Evolutionary conservation across 2,888 invertebrate genomes (phyloP).

Genomic region (Morinoia aosen): DNA sequence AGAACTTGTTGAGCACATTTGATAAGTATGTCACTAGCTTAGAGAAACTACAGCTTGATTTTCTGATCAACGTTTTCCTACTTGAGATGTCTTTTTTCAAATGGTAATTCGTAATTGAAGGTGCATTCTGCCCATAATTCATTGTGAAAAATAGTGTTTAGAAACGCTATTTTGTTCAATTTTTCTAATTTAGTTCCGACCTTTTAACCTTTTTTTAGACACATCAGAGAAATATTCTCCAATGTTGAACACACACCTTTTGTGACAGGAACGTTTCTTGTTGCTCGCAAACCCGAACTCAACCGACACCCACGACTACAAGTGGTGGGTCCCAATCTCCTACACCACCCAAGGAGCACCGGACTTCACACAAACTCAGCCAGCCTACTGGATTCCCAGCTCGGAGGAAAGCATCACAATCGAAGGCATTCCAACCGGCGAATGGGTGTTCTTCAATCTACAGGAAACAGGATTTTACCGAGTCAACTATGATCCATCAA

Average conservation of each 20-base stretch:
- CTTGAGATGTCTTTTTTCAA: too few species aligned
- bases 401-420: conserved; percentile 60
- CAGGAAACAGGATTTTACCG: conserved; percentile 81
- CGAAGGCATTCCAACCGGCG: conserved; percentile 59
- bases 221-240: background rate
- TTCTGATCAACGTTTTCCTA: too few species aligned
- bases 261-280: conserved; percentile 77
- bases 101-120: too few species aligned
- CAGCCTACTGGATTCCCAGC: conserved; percentile 76
- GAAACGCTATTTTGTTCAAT: too few species aligned
- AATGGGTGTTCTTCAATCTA: conserved; percentile 84
- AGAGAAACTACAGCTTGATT: too few species aligned
- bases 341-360: conserved; percentile 74
- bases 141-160: too few species aligned
- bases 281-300: conserved; percentile 72
- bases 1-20: too few species aligned
- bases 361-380: conserved; percentile 75
- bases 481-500: conserved; percentile 83
- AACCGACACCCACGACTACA: conserved; percentile 76
- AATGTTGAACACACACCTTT: background rate
- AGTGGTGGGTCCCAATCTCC: conserved; percentile 78
- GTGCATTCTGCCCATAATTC: too few species aligned
- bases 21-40: too few species aligned
- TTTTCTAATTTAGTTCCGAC: too few species aligned
- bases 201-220: too few species aligned